phyloP scores from a whole-genome alignment of 1,140 invertebrate species.

The Pemphigus obesinymphae region DNA sequence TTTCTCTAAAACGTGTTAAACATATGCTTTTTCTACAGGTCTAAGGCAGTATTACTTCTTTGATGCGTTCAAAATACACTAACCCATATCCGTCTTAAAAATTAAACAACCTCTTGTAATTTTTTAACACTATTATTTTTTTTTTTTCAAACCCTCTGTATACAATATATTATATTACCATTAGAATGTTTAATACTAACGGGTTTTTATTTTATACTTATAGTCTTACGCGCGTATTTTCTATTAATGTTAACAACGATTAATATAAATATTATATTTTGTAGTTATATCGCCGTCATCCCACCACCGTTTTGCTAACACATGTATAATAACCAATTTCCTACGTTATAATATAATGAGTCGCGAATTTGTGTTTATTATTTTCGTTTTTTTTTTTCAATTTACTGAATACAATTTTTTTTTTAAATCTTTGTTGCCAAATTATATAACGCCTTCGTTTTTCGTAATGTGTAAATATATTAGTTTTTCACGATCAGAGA shows the following conservation, averaged over 20 bases:
- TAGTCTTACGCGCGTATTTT: constrained; percentile 15
- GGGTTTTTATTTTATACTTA: not conserved
- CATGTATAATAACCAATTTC: too few species aligned
- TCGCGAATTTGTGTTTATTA: not conserved
- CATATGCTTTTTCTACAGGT: constrained; percentile 39
- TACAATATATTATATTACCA: not conserved
- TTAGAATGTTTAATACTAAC: constrained; percentile 8
- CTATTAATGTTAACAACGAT: not conserved
- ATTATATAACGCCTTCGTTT: not conserved
- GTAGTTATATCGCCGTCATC: not conserved
- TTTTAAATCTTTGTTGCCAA: not conserved
- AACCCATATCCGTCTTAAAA: not conserved
- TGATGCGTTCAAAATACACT: constrained; percentile 31
- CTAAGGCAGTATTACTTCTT: constrained; percentile 37
- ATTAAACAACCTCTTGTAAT: not conserved
- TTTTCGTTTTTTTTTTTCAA: not conserved
- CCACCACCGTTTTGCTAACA: not conserved
- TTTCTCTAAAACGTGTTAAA: not conserved
- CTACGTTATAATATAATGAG: not conserved
- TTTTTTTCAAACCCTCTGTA: not conserved
- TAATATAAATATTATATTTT: not conserved
- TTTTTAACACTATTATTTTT: not conserved
- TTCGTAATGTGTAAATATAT: too few species aligned
- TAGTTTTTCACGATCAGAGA: too few species aligned
- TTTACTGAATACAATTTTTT: too few species aligned